These are phyloP conservation scores for Balaeniceps rex DNA, from an alignment of 2,113 vertebrate genomes.

Conservation along the genomic window DNA sequence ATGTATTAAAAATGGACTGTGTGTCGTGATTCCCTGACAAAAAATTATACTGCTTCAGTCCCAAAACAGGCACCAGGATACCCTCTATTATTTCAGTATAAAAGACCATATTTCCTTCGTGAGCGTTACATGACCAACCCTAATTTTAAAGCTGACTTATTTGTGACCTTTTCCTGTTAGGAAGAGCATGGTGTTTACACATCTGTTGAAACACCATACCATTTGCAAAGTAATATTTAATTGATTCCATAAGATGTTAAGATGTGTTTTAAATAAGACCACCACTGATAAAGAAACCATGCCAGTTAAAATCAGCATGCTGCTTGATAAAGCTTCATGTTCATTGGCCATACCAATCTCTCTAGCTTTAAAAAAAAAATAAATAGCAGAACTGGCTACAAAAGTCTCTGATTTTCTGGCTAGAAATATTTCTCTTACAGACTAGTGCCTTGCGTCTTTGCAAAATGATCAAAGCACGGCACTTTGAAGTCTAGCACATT, in stretches of 20 bases:
- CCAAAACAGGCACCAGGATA: constrained; percentile 9
- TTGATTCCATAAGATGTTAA: background rate
- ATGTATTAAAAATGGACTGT: background rate
- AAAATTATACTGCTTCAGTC: background rate
- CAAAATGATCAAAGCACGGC: background rate
- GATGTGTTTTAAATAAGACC: background rate
- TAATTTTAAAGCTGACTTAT: constrained; percentile 7
- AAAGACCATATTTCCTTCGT: background rate
- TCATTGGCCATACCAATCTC: background rate
- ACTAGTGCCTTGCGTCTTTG: background rate
- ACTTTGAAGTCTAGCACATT: background rate
- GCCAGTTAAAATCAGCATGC: background rate
- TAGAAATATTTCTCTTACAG: background rate
- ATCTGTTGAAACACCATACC: background rate
- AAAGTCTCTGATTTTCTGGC: background rate
- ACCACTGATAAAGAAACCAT: background rate
- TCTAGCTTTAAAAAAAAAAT: background rate
- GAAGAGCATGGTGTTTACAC: background rate
- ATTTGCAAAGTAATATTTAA: background rate
- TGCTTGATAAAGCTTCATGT: background rate
- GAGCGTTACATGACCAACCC: background rate
- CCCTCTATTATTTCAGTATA: background rate
- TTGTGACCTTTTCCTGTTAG: constrained; percentile 20
- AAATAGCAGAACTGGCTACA: background rate
- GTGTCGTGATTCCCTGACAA: background rate